These are phyloP conservation scores for Lamproptera curius DNA, from an alignment of 2,888 invertebrate species.

Conservation along the genomic window DNA sequence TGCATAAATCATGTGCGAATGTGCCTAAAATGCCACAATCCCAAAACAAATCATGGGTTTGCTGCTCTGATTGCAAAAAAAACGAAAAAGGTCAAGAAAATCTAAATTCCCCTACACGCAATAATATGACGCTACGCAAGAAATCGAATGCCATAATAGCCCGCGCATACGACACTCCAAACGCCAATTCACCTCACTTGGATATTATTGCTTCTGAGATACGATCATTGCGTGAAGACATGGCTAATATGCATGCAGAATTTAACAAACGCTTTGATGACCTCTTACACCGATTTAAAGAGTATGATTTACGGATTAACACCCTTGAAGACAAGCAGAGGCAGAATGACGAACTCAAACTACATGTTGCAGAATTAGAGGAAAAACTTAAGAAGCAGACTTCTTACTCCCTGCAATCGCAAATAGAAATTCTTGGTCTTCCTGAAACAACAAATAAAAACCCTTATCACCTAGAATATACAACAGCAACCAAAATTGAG, in stretches of 20 bases:
- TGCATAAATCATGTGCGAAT: background rate
- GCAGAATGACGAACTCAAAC: conserved; percentile 9
- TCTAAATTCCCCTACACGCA: background rate
- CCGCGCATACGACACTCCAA: background rate
- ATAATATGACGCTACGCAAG: background rate
- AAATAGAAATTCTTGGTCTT: no score
- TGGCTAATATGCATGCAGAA: background rate
- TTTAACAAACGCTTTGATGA: background rate
- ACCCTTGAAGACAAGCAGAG: background rate
- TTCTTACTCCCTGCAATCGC: conserved; percentile 20
- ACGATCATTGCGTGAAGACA: background rate
- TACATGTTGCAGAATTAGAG: conserved; percentile 3
- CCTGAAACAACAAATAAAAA: conserved; percentile 23
- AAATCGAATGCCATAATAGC: background rate
- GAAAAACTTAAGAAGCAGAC: conserved; percentile 22
- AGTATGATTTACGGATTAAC: background rate
- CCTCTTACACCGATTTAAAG: background rate
- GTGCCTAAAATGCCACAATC: background rate
- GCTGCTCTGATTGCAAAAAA: background rate
- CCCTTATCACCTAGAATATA: conserved; percentile 12
- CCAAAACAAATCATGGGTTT: background rate
- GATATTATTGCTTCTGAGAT: background rate
- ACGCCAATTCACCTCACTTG: background rate
- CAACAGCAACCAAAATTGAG: conserved; percentile 23
- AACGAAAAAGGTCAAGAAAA: background rate